Percentiles rank a stretch among this genome's conserved stretches.
Evolutionary conservation across 2,797 vertebrate species (phyloP).

Genomic region (Sphenodon punctatus): DNA sequence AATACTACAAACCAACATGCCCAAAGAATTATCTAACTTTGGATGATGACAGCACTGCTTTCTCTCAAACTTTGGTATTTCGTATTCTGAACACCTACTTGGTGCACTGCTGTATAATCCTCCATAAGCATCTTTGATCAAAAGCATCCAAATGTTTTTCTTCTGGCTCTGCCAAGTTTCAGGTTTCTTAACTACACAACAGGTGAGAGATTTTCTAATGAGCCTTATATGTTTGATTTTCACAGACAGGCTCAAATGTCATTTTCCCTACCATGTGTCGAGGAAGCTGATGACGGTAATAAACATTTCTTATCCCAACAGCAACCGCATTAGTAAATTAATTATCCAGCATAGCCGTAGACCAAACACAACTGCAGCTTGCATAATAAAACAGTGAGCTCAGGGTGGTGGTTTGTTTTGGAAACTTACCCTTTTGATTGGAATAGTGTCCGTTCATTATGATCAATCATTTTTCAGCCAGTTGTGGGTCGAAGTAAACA

Average conservation of each 20-base stretch:
- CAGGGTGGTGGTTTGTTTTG: too few species aligned
- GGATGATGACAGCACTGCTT: background rate
- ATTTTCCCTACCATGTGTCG: background rate
- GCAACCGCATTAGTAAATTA: background rate
- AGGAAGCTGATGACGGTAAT: constrained; percentile 2
- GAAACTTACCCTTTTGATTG: background rate
- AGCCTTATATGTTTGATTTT: constrained; percentile 20
- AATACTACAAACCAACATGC: background rate
- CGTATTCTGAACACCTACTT: background rate
- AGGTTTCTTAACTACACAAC: constrained; percentile 5
- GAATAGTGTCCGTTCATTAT: background rate
- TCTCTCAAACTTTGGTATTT: background rate
- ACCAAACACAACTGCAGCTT: constrained; percentile 12
- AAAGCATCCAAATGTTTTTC: constrained; percentile 36
- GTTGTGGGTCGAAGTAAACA: background rate
- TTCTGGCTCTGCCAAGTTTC: constrained; percentile 18
- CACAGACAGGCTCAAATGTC: constrained; percentile 4
- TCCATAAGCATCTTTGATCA: constrained; percentile 42
- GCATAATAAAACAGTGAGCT: constrained; percentile 19
- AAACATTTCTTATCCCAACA: constrained; percentile 7
- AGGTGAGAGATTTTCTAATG: constrained; percentile 29
- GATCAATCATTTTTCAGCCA: background rate
- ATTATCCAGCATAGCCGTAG: background rate
- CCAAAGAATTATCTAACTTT: background rate
- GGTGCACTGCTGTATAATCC: constrained; percentile 18